A percentile compares a stretch with the other conserved stretches of the same genome.
Conservation (phyloP, 2,888 invertebrate species). For the Lymantria monacha region DNA sequence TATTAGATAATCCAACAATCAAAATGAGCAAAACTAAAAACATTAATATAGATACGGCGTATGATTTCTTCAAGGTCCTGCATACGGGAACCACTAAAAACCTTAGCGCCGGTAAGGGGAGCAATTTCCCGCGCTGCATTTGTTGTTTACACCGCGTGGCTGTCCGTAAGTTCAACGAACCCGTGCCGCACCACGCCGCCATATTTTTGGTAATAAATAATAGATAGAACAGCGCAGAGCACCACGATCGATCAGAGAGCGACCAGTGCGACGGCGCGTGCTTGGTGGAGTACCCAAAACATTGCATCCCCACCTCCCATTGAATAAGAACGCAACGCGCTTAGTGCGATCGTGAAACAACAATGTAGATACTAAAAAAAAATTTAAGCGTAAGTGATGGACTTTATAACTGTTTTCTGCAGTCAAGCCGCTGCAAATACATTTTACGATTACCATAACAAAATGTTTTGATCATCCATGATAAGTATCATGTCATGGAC, state of each 20-base stretch:
- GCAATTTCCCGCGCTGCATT: conserved; percentile 66
- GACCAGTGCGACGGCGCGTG: conserved; percentile 69
- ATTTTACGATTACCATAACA: too few species aligned
- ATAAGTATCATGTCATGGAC: too few species aligned
- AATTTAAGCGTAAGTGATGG: too few species aligned
- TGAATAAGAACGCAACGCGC: conserved; percentile 18
- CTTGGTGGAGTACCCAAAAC: conserved; percentile 55
- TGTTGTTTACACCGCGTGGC: conserved; percentile 67
- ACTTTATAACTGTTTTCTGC: too few species aligned
- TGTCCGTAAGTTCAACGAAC: conserved; percentile 61
- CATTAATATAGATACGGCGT: conserved; percentile 4
- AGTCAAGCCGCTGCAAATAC: too few species aligned
- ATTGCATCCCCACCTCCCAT: conserved; percentile 52
- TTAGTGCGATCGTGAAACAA: conserved; percentile 4
- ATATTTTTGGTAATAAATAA: conserved; percentile 79
- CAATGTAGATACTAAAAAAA: too few species aligned
- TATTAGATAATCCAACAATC: conserved; percentile 8
- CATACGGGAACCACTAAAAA: conserved; percentile 21
- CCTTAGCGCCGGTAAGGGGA: conserved; percentile 29
- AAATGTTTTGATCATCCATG: too few species aligned
- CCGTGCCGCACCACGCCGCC: conserved; percentile 69
- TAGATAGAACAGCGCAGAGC: conserved; percentile 71
- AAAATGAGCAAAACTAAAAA: conserved; percentile 11
- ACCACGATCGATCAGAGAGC: conserved; percentile 65
- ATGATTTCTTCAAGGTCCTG: conserved; percentile 17